These are phyloP conservation scores for Babylonia areolata DNA, from an alignment of 1,140 invertebrate species.

Conservation along the genomic window DNA sequence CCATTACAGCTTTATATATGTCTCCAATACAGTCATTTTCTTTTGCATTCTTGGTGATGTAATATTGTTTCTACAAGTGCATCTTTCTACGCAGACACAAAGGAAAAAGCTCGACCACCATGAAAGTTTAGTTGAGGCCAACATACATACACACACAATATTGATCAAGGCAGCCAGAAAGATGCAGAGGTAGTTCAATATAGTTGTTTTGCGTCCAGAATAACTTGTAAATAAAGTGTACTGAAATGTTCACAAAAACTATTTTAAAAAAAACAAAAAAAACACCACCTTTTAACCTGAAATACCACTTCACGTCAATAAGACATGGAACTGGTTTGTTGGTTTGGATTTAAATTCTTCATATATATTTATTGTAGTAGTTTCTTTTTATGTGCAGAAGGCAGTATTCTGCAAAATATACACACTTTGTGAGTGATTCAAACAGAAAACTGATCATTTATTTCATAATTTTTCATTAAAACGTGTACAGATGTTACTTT, in stretches of 20 bases:
- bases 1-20: conserved; percentile 32
- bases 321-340: no score
- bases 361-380: no score
- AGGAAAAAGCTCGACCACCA: background rate
- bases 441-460: no score
- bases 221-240: background rate
- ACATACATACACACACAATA: conserved; percentile 22
- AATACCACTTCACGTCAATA: no score
- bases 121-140: background rate
- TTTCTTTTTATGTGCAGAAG: no score
- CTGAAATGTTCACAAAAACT: background rate
- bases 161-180: conserved; percentile 33
- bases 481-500: no score
- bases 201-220: conserved; percentile 32
- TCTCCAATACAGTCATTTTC: conserved; percentile 30
- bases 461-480: no score
- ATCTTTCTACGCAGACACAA: conserved; percentile 20
- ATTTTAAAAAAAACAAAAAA: background rate
- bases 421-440: no score
- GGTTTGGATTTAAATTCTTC: no score
- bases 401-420: no score
- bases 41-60: conserved; percentile 30
- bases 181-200: conserved; percentile 35
- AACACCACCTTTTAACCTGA: background rate
- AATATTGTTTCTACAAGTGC: conserved; percentile 5